Evolutionary conservation across 2,113 vertebrate species (phyloP), one percentile per base, ranked within the genome.

Genomic region (Carassius carassius): DNA sequence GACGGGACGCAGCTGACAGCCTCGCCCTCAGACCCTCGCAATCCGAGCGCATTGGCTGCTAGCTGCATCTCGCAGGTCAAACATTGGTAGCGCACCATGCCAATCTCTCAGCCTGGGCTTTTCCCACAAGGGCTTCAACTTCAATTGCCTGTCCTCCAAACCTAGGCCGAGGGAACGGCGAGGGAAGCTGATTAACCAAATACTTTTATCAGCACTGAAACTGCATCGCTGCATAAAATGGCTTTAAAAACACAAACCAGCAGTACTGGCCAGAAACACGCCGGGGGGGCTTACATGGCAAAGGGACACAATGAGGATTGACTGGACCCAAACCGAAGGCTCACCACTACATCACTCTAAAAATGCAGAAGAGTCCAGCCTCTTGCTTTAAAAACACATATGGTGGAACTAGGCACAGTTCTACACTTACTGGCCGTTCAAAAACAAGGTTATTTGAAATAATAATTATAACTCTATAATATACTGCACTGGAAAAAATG

Each of bases 141-240:
- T 93, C 93, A 93, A 92, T 91, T 89, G 93, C 87, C 92, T 91
- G 92, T 92, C 92, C 91, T 90, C 87, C 88, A 88, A 90, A 89
- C 90, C 84, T 72, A 79, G 77, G 84, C 86, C 87, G 87, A 85
- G 93, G 93, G 92, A 93, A 93, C 88, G 0, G 83, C 85, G 89
- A 91, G 91, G 93, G 91, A 94, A 95, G 94, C 94, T 94, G 94
- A 95, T 95, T 95, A 95, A 94, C 94, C 94, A 95, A 95, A 95
- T 95, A 94, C 94, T 94, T 94, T 95, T 95, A 95, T 95, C 94
- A 94, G 93, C 91, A 91, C 91, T 91, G 87, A 93, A 94, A 95
- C 92, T 84, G 89, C 90, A 90, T 88, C 87, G 87, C 91, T 60
- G 80, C 87, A 93, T 91, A 93, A 93, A 94, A 92, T 89, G 88